Evolutionary conservation across 2,888 invertebrate genomes (phyloP).

Genomic region (Agrilus biguttatus): DNA sequence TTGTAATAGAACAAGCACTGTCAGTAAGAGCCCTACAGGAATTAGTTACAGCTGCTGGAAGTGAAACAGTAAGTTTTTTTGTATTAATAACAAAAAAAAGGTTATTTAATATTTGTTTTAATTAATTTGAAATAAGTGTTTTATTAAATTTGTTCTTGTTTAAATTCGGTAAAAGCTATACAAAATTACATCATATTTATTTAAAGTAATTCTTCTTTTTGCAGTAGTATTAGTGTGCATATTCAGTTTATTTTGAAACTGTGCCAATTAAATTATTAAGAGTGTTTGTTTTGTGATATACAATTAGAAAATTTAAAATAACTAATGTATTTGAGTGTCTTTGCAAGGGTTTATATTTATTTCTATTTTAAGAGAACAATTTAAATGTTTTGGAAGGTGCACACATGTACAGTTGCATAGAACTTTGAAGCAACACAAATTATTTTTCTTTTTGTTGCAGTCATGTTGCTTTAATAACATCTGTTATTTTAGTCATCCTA

Average conservation of each 20-base stretch:
- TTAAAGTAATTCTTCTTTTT: too few species aligned
- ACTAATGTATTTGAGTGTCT: background rate
- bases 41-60: constrained; percentile 89
- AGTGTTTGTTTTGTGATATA: background rate
- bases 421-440: too few species aligned
- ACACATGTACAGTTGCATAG: background rate
- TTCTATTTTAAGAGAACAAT: constrained; percentile 6
- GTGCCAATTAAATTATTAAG: too few species aligned
- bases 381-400: background rate
- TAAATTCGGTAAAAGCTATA: too few species aligned
- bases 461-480: constrained; percentile 2
- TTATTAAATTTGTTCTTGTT: too few species aligned
- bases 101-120: too few species aligned
- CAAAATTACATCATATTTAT: too few species aligned
- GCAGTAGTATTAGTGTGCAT: too few species aligned
- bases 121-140: too few species aligned
- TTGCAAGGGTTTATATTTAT: constrained; percentile 1
- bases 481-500: too few species aligned
- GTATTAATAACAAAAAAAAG: too few species aligned
- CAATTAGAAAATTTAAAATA: background rate
- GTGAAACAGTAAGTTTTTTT: constrained; percentile 65
- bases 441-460: background rate
- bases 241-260: too few species aligned
- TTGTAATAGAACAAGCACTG: constrained; percentile 98
- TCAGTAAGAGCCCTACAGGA: constrained; percentile 98